Evolutionary conservation across 2,888 invertebrate genomes (phyloP), one percentile per base, ranked within the genome.

Genomic region (Drosophila mimetica): DNA sequence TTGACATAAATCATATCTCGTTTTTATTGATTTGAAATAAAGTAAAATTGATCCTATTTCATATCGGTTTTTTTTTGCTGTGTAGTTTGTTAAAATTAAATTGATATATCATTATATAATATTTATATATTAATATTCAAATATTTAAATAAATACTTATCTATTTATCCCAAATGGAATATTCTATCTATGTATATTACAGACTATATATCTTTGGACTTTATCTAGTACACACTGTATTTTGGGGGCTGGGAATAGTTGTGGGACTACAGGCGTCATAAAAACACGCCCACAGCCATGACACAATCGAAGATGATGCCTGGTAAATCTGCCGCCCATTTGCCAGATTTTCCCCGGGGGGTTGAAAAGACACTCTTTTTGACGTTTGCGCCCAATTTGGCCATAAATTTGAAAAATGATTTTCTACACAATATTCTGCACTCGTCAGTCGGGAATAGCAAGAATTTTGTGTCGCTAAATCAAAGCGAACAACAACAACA

Each of bases 311-410:
- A 50, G 25, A 48, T 22, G 36, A 25, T 42, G 63, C 63, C 34
- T 41, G 48, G 63, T 63, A 36, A 34, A 67, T 41, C 50, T 47
- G 36, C 57, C 42, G 36, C 41, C 65, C 30, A 58, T 58, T 50
- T 14, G 30, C 37, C 28, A 14, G 8, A 36, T 51, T 39, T 39
- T 46, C 41, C 55, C 32, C 11, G 20, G 39, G 47, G 20, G 47
- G 20, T 54, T 57, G 76, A 63, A 61, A 69, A 63, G 58, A n/a
- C n/a, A n/a, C n/a, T 66, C 71, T 65, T 7, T 69, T 74, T 67
- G 63, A 74, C 71, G 67, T 63, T 80, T 83, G 76, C 59, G 72
- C 83, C 83, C 83, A 82, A 86, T 88, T 87, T 86, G 86, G 87
- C 85, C 71, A 85, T 86, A 87, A 85, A 87, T 81, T 81, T 78